Conservation (phyloP, 2,888 invertebrate genomes). For the Danaus chrysippus region DNA sequence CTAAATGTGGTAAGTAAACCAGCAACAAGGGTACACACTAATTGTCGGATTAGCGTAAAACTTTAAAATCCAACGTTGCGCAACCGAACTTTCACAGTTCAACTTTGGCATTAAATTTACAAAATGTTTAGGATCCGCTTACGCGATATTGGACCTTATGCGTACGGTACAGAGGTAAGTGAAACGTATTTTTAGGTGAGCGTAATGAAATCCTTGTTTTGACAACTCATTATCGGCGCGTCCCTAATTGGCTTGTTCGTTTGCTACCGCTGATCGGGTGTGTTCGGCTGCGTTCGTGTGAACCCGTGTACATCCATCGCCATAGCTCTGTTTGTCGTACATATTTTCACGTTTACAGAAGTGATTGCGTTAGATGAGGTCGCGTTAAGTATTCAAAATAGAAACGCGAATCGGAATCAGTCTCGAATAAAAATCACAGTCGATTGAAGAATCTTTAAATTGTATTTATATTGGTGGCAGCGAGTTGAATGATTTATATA, state of each 20-base stretch:
- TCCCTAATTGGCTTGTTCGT: conserved; percentile 68
- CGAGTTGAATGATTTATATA: not conserved
- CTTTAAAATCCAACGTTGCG: conserved; percentile 66
- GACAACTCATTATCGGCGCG: conserved; percentile 73
- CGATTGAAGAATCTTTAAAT: not conserved
- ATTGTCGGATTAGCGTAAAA: conserved; percentile 68
- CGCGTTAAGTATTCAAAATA: conserved; percentile 52
- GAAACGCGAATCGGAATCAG: conserved; percentile 12
- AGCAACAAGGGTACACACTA: conserved; percentile 45
- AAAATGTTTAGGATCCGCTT: conserved; percentile 33
- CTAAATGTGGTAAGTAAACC: not conserved
- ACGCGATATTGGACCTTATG: conserved; percentile 42
- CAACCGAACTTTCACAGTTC: conserved; percentile 70
- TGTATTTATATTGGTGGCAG: not conserved
- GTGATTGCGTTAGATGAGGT: conserved; percentile 62
- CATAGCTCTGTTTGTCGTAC: conserved; percentile 60
- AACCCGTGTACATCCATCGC: conserved; percentile 40
- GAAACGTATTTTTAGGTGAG: conserved; percentile 33
- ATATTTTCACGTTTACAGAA: conserved; percentile 68
- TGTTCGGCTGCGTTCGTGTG: conserved; percentile 41
- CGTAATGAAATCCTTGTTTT: conserved; percentile 62
- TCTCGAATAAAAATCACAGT: not conserved
- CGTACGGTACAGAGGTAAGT: conserved; percentile 34
- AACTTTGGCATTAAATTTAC: conserved; percentile 68
- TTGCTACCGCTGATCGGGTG: conserved; percentile 47